Evolutionary conservation across 2,797 vertebrate species (phyloP), one percentile per base, ranked within the genome.

Genomic region (Mastacembelus armatus): DNA sequence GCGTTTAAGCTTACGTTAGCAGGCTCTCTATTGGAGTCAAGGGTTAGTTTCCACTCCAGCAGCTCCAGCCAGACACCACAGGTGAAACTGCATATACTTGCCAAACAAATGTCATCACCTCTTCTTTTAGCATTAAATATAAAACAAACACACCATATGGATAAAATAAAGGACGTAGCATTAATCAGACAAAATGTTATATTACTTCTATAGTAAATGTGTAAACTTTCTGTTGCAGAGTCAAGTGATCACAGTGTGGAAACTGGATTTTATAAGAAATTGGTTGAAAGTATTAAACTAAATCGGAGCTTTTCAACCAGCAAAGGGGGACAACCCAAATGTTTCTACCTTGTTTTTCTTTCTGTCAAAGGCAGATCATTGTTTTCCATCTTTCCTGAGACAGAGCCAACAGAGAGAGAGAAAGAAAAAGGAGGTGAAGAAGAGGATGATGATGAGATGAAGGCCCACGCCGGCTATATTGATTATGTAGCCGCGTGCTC

Each of bases 401-500:
- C 59, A 43, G 75, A 73, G 60, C 66, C 5, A 4, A 27, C 18
- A 33, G 10, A 32, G 24, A 56, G 38, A 27, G 15, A 15, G 43
- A 21, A 6, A 40, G 50, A 65, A n/a, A 43, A 48, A 64, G 36
- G 54, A 9, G 15, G 42, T 45, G 47, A 65, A 40, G 52, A n/a
- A 21, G 60, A 51, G 5, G 64, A 74, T 38, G 73, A 68, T 1
- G 58, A 67, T 10, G 72, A 43, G 75, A 72, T 10, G 66, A 78
- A 80, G 80, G 56, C 64, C 10, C n/a, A 6, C 21, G 27, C 21
- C 1, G 8, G 38, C 15, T 59, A 45, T 77, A 87, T 89, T 64
- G 84, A 90, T 88, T 62, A 64, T 48, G 78, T 62, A 57, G 64
- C 66, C 12, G 19, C 27, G 71, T 22, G 42, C 50, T 74, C 51